These are phyloP conservation scores for Campoletis raptor DNA, from an alignment of 2,888 invertebrate genomes.

Conservation along the genomic window DNA sequence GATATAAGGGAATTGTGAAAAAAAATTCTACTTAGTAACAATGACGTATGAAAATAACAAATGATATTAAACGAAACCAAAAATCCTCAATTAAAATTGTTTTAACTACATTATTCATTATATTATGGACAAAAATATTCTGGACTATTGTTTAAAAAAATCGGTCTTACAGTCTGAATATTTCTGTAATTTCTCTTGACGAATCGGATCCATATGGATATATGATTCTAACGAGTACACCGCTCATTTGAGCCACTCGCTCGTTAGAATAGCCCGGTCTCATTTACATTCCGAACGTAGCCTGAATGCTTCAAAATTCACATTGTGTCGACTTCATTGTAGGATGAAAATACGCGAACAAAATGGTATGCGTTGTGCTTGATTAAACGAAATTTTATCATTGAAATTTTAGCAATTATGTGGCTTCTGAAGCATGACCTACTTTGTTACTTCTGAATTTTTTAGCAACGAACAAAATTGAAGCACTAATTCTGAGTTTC, in stretches of 20 bases:
- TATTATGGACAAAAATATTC: background rate
- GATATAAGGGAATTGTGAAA: background rate
- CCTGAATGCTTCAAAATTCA: constrained; percentile 28
- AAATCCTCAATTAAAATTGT: too few species aligned
- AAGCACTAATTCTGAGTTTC: background rate
- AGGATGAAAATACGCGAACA: background rate
- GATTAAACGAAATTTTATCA: constrained; percentile 1
- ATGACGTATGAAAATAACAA: background rate
- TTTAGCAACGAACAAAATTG: background rate
- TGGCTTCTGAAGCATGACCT: background rate
- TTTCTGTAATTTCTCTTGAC: background rate
- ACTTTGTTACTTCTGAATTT: background rate
- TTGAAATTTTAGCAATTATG: background rate
- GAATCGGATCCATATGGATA: constrained; percentile 30
- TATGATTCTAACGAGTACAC: constrained; percentile 10
- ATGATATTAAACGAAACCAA: background rate
- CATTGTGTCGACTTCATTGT: constrained; percentile 18
- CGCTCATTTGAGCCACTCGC: constrained; percentile 31
- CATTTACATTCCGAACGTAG: constrained; percentile 60
- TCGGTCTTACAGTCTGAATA: background rate
- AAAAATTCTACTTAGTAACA: background rate
- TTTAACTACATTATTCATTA: background rate
- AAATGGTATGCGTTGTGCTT: background rate
- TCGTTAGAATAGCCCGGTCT: constrained; percentile 40
- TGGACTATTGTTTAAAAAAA: background rate